Evolutionary conservation across 2,888 invertebrate species (phyloP), one percentile per base, ranked within the genome.

Genomic region (Nephrocerus scutellatus): DNA sequence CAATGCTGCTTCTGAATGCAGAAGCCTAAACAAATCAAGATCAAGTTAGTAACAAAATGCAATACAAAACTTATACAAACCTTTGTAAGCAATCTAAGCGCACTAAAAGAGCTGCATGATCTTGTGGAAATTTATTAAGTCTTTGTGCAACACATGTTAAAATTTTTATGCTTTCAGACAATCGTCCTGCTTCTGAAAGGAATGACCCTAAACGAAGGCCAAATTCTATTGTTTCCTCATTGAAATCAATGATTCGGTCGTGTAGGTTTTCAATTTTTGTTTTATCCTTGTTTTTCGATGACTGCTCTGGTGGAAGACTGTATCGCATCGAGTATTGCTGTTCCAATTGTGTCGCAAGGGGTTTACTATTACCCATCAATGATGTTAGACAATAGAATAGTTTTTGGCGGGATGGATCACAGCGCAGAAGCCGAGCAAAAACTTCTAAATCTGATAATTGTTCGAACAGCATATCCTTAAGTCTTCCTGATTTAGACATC

Each of bases 161-260:
- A 36, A 91, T 79, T 29, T 75, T 72, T 57, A 84, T 80, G 46
- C 86, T 83, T 59, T 86, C 83, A 47, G 73, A 72, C 62, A 84
- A 84, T 86, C 89, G 90, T 1, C 91, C 91, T 1, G 87, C 86
- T 60, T 92, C 92, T 60, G 82, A 83, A 5, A 92, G 76, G 70
- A 93, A 93, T 44, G 77, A 76, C 41, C 85, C 86, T 72, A 72
- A 30, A 23, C 63, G 57, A 36, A 68, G 40, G 8, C 68, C 69
- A 44, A 63, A 56, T 44, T 63, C 64, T 18, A 66, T 58, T 15
- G 37, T 44, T n/a, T 41, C n/a, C n/a, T n/a, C n/a, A n/a, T n/a
- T n/a, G n/a, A n/a, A n/a, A n/a, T n/a, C n/a, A n/a, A n/a, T n/a
- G n/a, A n/a, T n/a, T 30, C 19, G 13, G 19, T 19, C 30, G 4